Conservation (phyloP, 2,888 invertebrate species). For the Hanleya hanleyi region DNA sequence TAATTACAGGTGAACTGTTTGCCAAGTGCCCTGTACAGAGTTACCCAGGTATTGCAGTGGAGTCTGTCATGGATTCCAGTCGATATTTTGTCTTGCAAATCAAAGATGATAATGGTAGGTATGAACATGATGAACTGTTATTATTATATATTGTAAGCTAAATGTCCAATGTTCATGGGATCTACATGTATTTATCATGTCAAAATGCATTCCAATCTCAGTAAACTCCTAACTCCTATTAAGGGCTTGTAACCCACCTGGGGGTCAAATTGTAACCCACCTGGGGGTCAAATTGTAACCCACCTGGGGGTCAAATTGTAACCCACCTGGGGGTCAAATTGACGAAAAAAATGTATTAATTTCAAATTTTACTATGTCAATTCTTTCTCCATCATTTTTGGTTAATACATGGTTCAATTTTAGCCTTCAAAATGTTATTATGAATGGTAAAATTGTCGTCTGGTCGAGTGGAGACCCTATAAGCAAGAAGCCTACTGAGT, state of each 20-base stretch:
- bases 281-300: too few species aligned
- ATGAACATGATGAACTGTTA: not conserved
- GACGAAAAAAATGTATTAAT: too few species aligned
- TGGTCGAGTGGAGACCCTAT: too few species aligned
- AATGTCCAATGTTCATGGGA: not conserved
- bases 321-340: too few species aligned
- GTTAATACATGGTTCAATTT: too few species aligned
- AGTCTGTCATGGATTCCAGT: slow-evolving; percentile 97
- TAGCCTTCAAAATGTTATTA: too few species aligned
- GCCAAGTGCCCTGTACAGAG: slow-evolving; percentile 96
- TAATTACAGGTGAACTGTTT: slow-evolving; percentile 86
- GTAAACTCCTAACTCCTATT: not conserved
- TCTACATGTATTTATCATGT: not conserved
- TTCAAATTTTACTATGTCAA: too few species aligned
- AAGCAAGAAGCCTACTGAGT: too few species aligned
- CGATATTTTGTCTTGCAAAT: slow-evolving; percentile 97
- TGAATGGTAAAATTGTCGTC: too few species aligned
- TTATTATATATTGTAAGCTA: not conserved
- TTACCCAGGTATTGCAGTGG: slow-evolving; percentile 95
- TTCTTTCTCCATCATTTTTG: too few species aligned
- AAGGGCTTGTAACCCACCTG: too few species aligned
- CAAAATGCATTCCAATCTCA: not conserved
- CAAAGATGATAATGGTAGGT: slow-evolving; percentile 90
- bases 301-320: too few species aligned
- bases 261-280: not conserved